Base-by-base conservation (phyloP, 2,888 invertebrate genomes). In the Phaonia tiefii region DNA sequence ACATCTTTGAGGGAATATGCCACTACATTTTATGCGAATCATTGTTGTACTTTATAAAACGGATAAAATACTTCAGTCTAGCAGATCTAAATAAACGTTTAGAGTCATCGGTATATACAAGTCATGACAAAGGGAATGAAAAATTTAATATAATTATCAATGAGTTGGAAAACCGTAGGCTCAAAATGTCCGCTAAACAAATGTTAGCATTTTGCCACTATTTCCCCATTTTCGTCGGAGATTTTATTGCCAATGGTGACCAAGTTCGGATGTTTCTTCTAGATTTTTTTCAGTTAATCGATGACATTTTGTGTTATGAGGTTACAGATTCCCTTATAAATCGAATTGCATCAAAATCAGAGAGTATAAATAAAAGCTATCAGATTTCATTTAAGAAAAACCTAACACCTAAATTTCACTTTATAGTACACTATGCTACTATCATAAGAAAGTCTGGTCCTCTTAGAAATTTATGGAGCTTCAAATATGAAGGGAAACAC, bases 201-300 rank as follows among this genome's bases (percentile, higher is more conserved):
- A 80, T 79, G 75, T 44, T 49, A 31, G 39, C 37, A 1, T 76
- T 80, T 22, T n/a, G 46, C 26, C 17, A 60, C 26, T 76, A 65
- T 69, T 67, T 79, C n/a, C 72, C 77, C 10, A 3, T 82, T 1
- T 75, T 79, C 15, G 63, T 79, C 17, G 82, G 79, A 13, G 82
- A 82, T 56, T 11, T 75, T 15, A 60, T 82, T 10, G 69, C 75
- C n/a, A 1, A 11, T 26, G 66, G 74, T 22, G 79, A 82, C 67
- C 7, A 15, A 58, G 79, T 79, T 11, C 79, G 77, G 77, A 44
- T 60, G 1, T 78, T 80, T 31, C 13, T 75, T 20, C n/a, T 63
- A 42, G 10, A 25, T 49, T 70, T 76, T 17, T 13, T 72, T 1
- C 17, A 69, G 26, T 25, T 75, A 20, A 69, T 75, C 3, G 69